Evolutionary conservation across 1,140 invertebrate species (phyloP).

Genomic region (Caerostris darwini): DNA sequence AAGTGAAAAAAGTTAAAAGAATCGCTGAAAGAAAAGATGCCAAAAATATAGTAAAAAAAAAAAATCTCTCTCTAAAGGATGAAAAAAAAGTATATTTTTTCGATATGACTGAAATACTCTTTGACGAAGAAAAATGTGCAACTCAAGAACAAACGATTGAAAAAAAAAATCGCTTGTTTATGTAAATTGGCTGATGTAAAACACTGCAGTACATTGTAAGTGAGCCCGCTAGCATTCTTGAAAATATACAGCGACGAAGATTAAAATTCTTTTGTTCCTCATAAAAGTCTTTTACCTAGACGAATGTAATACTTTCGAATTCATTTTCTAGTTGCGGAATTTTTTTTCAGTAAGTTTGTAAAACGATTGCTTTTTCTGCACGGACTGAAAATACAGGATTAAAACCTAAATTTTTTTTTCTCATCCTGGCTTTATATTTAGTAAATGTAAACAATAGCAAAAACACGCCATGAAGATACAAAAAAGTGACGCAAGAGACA

Average conservation of each 20-base stretch:
- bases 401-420: neutral
- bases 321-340: neutral
- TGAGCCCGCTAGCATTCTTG: neutral
- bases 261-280: slow-evolving; percentile 14
- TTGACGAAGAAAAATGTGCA: neutral
- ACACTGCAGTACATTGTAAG: slow-evolving; percentile 1
- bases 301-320: neutral
- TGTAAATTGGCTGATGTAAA: slow-evolving; percentile 36
- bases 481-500: neutral
- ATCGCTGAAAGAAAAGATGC: neutral
- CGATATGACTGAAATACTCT: slow-evolving; percentile 4
- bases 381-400: neutral
- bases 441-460: neutral
- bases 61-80: no score
- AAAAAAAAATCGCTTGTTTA: slow-evolving; percentile 9
- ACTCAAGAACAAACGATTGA: neutral
- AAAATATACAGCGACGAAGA: neutral
- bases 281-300: neutral
- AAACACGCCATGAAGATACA: neutral
- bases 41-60: neutral
- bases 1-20: neutral
- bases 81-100: neutral
- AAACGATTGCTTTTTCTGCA: neutral
- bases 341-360: neutral
- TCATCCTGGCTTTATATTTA: neutral